Conservation (phyloP, 2,113 vertebrate species). For the Cnemophilus loriae region DNA sequence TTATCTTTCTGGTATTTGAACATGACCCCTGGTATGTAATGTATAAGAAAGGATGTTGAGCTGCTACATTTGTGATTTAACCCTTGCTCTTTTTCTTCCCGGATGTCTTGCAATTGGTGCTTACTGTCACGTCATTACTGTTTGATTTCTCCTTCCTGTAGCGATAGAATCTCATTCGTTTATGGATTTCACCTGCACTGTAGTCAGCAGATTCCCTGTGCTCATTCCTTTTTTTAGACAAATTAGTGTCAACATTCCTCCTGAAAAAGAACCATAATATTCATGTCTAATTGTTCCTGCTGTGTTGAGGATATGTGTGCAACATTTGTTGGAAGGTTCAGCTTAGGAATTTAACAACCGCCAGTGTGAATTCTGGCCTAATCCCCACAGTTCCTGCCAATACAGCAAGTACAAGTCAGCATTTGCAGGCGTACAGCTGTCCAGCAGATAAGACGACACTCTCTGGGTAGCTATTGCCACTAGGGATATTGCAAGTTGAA, state of each 20-base stretch:
- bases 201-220: neutral
- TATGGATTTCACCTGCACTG: neutral
- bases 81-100: neutral
- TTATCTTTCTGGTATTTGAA: neutral
- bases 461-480: neutral
- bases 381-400: neutral
- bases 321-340: neutral
- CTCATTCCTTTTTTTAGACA: slow-evolving; percentile 13
- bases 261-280: neutral
- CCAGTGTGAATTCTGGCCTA: neutral
- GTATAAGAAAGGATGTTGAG: neutral
- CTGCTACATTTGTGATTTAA: neutral
- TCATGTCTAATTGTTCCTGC: slow-evolving; percentile 6
- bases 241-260: neutral
- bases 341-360: slow-evolving; percentile 3
- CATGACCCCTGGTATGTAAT: neutral
- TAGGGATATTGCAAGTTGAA: neutral
- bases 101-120: neutral
- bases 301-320: slow-evolving; percentile 4
- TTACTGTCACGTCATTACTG: neutral
- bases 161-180: neutral
- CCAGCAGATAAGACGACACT: neutral
- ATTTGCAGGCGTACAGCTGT: neutral
- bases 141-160: neutral
- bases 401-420: neutral